Percentiles rank a stretch among this genome's conserved stretches.
These are phyloP conservation scores for Coelopa pilipes DNA, from an alignment of 2,888 invertebrate species.

Conservation along the genomic window DNA sequence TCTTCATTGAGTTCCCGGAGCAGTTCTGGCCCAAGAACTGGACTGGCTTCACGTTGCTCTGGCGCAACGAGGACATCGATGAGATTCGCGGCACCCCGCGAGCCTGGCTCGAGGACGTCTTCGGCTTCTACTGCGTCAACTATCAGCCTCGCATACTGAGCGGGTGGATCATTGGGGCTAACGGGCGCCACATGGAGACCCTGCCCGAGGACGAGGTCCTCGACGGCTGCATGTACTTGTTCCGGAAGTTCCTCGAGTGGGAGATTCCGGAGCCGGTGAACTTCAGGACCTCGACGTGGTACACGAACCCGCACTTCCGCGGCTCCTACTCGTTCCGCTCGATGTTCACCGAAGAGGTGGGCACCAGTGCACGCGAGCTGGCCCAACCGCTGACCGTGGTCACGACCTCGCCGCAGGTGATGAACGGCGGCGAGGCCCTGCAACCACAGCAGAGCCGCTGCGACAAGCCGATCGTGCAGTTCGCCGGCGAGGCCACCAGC, in stretches of 20 bases:
- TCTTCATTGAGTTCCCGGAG: slow-evolving; percentile 72
- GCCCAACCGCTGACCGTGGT: slow-evolving; percentile 64
- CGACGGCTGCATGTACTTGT: slow-evolving; percentile 60
- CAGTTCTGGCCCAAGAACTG: slow-evolving; percentile 72
- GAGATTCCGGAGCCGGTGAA: slow-evolving; percentile 58
- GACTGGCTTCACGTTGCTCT: slow-evolving; percentile 71
- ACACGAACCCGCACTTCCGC: slow-evolving; percentile 70
- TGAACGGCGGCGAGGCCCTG: slow-evolving; percentile 30
- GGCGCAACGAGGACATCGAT: slow-evolving; percentile 69
- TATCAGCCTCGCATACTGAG: slow-evolving; percentile 74
- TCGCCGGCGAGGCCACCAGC: slow-evolving; percentile 78
- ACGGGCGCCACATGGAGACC: slow-evolving; percentile 73
- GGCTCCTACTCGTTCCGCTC: slow-evolving; percentile 77
- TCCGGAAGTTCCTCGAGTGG: slow-evolving; percentile 62
- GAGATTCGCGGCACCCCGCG: slow-evolving; percentile 59
- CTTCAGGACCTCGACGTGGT: slow-evolving; percentile 73
- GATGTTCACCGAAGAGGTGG: slow-evolving; percentile 70
- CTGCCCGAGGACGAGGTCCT: slow-evolving; percentile 69
- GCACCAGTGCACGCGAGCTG: slow-evolving; percentile 69
- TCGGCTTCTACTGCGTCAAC: slow-evolving; percentile 75
- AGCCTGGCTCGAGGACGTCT: slow-evolving; percentile 75
- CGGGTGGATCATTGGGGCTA: slow-evolving; percentile 77
- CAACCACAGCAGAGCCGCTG: slow-evolving; percentile 55
- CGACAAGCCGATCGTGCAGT: slow-evolving; percentile 71
- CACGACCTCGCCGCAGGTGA: slow-evolving; percentile 65